Conservation (phyloP, 2,888 invertebrate genomes). For the Seira sanloemensis region DNA sequence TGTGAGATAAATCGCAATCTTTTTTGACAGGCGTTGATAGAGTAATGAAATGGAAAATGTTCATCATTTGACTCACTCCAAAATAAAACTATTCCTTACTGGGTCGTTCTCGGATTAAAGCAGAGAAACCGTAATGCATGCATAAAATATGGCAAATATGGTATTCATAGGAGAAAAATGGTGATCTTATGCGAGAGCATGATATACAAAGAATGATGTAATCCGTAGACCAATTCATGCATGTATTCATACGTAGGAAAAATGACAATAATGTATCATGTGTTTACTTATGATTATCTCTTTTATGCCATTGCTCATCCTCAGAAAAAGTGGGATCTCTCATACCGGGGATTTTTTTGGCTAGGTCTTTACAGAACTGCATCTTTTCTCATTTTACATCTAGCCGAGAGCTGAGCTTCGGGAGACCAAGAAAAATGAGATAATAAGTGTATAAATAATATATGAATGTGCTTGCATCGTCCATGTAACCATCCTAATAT, state of each 20-base stretch:
- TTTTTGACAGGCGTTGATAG: slow-evolving; percentile 39
- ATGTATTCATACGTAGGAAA: not conserved
- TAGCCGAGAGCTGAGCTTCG: too few relatives aligned
- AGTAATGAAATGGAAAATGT: slow-evolving; percentile 33
- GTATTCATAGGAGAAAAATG: not conserved
- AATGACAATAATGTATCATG: not conserved
- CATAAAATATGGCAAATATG: not conserved
- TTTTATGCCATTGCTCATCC: not conserved
- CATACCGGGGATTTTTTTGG: not conserved
- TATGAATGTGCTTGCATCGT: too few relatives aligned
- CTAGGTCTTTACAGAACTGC: not conserved
- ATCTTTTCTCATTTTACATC: too few relatives aligned
- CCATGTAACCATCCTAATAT: too few relatives aligned
- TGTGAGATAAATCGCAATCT: slow-evolving; percentile 38
- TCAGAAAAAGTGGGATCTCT: not conserved
- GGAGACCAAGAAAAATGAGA: not conserved
- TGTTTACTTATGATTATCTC: not conserved
- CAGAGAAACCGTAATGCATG: not conserved
- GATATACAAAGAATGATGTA: not conserved
- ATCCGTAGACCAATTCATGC: not conserved
- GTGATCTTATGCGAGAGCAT: not conserved
- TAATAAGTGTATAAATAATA: not conserved
- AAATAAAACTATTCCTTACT: not conserved
- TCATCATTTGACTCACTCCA: slow-evolving; percentile 23
- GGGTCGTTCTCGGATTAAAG: not conserved